Evolutionary conservation across 2,797 vertebrate species (phyloP), one percentile per base, ranked within the genome.

Genomic region (Phalloptychus januarius): DNA sequence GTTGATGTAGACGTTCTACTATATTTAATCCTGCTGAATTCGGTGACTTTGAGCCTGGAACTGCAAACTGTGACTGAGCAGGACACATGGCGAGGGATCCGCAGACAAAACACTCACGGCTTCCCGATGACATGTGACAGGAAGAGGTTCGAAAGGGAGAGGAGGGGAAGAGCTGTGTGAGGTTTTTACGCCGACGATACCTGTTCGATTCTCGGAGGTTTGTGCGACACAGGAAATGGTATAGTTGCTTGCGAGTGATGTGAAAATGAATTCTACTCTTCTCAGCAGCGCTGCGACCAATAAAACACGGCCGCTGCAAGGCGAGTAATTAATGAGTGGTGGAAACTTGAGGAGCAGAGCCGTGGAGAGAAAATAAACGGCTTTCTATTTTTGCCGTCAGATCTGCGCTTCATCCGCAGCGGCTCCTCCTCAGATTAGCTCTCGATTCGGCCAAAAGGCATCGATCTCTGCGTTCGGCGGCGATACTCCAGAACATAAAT

Each of bases 91-190:
- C 77, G 61, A 5, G 74, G 42, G 86, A 74, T 40, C 69, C 31
- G 76, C 42, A 67, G 75, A 61, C 81, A 83, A 72, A 74, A 52
- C 46, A 25, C 71, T 63, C 78, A 69, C 28, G 71, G 78, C 76
- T 82, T 54, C 78, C 80, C 72, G 86, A 90, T 90, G 90, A 88
- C 77, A 84, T 78, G 56, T 46, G 75, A 75, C 76, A 86, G 72
- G 71, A 84, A 71, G 71, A 74, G 78, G 42, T 71, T 77, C 78
- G 83, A 90, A 31, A 46, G 72, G 40, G 48, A 2, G 10, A 42
- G 10, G 1, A 42, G 16, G 6, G 18, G 73, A 81, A 75, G 50
- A 20, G 58, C 67, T 74, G 61, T 71, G 54, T 80, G 69, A 73
- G 74, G n/a, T 84, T 84, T 23, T 74, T 72, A 74, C 72, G 54